A percentile compares a stretch with the other conserved stretches of the same genome.
phyloP scores from a whole-genome alignment of 1,140 invertebrate species.

The Drosophila repletoides region DNA sequence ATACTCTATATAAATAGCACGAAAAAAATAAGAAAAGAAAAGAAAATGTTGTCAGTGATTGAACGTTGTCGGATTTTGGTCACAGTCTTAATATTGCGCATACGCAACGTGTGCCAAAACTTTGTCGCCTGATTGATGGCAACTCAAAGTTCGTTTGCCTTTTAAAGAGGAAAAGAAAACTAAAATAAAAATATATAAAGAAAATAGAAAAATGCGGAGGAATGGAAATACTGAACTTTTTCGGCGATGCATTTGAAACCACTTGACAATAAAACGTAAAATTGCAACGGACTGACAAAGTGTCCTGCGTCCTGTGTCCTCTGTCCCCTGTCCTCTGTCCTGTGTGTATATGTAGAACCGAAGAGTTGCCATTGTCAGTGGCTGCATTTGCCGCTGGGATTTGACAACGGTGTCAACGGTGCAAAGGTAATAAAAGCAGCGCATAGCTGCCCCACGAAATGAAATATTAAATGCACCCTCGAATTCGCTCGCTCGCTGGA shows the following conservation, averaged over 20 bases:
- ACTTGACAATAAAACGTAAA: constrained; percentile 72
- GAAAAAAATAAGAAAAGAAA: not conserved
- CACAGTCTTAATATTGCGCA: constrained; percentile 23
- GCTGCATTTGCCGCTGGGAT: constrained; percentile 61
- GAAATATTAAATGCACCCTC: constrained; percentile 74
- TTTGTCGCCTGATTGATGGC: constrained; percentile 41
- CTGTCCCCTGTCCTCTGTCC: not conserved
- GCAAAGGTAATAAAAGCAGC: constrained; percentile 75
- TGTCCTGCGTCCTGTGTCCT: constrained; percentile 32
- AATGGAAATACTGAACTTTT: constrained; percentile 18
- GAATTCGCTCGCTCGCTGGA: constrained; percentile 19
- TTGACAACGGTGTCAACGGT: constrained; percentile 65
- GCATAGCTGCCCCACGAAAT: constrained; percentile 57
- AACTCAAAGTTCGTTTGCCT: constrained; percentile 38
- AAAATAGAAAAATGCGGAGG: not conserved
- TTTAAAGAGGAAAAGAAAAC: not conserved
- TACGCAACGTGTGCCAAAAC: constrained; percentile 34
- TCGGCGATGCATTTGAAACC: constrained; percentile 65
- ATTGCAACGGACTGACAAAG: constrained; percentile 55
- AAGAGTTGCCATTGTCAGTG: constrained; percentile 55
- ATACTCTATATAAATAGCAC: too few species aligned
- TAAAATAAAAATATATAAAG: not conserved
- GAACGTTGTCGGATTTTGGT: constrained; percentile 36
- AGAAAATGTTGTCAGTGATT: constrained; percentile 65
- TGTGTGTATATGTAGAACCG: constrained; percentile 53